Percentiles rank a stretch among this genome's conserved stretches.
Evolutionary conservation across 2,797 vertebrate species (phyloP).

Genomic region (Crypturellus tataupa): DNA sequence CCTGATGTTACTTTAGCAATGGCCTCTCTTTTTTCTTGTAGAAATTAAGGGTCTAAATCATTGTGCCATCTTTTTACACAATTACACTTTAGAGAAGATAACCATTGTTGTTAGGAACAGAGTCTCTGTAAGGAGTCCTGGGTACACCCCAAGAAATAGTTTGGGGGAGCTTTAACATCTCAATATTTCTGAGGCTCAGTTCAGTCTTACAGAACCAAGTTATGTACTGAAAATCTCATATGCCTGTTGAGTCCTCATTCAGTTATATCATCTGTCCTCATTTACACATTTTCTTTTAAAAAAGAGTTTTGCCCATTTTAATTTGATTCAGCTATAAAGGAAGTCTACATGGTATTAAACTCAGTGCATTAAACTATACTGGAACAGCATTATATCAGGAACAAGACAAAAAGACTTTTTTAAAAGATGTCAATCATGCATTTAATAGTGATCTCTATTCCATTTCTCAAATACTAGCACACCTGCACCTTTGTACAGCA

Average conservation of each 20-base stretch:
- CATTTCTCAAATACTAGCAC: neutral
- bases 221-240: neutral
- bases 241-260: neutral
- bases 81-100: slow-evolving; percentile 33
- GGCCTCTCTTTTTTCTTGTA: slow-evolving; percentile 56
- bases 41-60: slow-evolving; percentile 32
- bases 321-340: neutral
- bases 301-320: neutral
- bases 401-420: neutral
- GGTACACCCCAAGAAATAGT: neutral
- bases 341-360: neutral
- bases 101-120: neutral
- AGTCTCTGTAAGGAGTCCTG: neutral
- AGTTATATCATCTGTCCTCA: neutral
- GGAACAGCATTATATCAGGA: neutral
- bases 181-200: neutral
- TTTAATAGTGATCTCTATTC: neutral
- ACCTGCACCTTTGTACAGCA: neutral
- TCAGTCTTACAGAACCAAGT: neutral
- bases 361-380: neutral
- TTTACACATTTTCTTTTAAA: neutral
- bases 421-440: neutral
- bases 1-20: slow-evolving; percentile 49
- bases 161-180: neutral
- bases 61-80: slow-evolving; percentile 61